Base-by-base conservation (phyloP, 2,888 invertebrate genomes). In the Platerodrilus igneus region DNA sequence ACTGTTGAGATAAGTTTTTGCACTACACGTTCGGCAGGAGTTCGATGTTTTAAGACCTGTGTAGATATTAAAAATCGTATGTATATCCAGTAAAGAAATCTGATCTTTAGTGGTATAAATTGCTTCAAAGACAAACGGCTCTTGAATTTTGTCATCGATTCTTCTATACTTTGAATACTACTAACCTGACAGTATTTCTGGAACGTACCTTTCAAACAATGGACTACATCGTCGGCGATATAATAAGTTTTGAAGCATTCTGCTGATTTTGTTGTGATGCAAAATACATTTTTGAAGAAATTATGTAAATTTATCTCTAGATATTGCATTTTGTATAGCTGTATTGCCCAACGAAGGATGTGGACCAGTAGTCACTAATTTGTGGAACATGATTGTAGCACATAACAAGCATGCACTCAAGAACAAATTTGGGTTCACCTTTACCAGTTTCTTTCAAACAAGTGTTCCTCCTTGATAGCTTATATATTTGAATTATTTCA, bases 131-230 rank as follows among this genome's bases (percentile, higher is more conserved):
- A 30, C 10, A 19, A 36, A 13, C 41, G 35, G n/a, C 23, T 27
- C 16, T 37, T 41, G 41, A 41, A 41, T 11, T 37, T 36, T 14
- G 41, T 29, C 33, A 41, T 41, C n/a, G 37, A 20, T 30, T 41
- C 32, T 16, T 41, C 32, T 23, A 37, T 37, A 22, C 31, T 34
- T 37, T 41, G 37, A 26, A 15, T 32, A 3, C 23, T 28, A 23
- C 27, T 27, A 30, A 37, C 41, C 25, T 22, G 35, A 21, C 32
- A 26, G 21, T 13, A 21, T 23, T 27, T 21, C 20, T 25, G 30
- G 21, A 41, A 41, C 5, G 32, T 32, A 9, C 17, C 28, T 37
- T 37, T 41, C 32, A 41, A 28, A 20, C 41, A 41, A 9, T 23
- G 3, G 3, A 28, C 11, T 26, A 41, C 10, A 13, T 37, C 22